Base-by-base conservation (phyloP, 2,888 invertebrate species). In the Phyto melanocephala region DNA sequence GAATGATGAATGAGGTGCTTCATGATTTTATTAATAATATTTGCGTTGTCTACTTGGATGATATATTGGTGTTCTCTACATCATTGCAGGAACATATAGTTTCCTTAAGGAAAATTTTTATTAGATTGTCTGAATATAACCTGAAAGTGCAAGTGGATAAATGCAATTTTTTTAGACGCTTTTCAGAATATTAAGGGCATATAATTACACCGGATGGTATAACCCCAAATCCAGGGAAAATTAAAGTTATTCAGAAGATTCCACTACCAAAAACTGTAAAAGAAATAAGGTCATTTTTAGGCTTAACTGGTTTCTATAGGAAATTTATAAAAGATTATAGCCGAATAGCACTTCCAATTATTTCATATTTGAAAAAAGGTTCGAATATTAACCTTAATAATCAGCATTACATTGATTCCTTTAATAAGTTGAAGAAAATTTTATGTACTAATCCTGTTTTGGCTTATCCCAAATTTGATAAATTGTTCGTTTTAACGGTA, bases 391-490 rank as follows among this genome's bases (percentile, higher is more conserved):
- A 77, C 33, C 1, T 52, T 8, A 70, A 68, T 40, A 22, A 77
- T 15, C 50, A 45, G 20, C 20, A 20, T 4, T 70, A 60, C 40
- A 52, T 77, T 8, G 77, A 77, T 62, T 42, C 68, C n/a, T 70
- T 77, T 40, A 52, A 22, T 63, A 71, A 78, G 22, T 35, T 63
- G 28, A 70, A 63, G 22, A 70, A 22, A 50, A 37, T 70, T 15
- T 40, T 67, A 37, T 65, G 65, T 33, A 10, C 33, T 5, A 35
- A 3, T 8, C 70, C 77, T 5, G 45, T 77, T 8, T 35, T 77
- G 20, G 62, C 58, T n/a, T 75, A 65, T 45, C 75, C 75, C 1
- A 40, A 74, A 6, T 74, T 74, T 74, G 42, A 63, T 15, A 74
- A 65, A 20, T 11, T 33, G 13, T 75, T 67, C 45, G 56, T 56